phyloP scores from a whole-genome alignment of 2,113 vertebrate species.

The Xiphorhynchus elegans region DNA sequence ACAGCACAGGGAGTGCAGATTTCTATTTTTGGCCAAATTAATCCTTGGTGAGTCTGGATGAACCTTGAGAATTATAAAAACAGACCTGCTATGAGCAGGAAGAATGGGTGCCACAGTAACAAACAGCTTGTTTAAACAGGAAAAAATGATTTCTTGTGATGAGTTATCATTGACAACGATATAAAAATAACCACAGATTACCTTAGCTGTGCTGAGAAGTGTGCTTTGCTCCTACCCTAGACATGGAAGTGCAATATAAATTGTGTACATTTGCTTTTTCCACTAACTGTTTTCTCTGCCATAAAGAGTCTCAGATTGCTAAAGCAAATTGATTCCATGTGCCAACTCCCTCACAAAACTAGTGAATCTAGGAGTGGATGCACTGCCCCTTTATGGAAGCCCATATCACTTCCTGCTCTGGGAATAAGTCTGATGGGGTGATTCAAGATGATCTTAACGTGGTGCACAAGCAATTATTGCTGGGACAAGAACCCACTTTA shows the following conservation, averaged over 20 bases:
- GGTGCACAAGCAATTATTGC: conserved; percentile 14
- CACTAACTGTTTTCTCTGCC: not conserved
- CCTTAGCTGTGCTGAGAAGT: not conserved
- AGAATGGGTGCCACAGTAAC: not conserved
- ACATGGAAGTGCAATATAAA: not conserved
- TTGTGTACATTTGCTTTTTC: conserved; percentile 3
- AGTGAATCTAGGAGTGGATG: not conserved
- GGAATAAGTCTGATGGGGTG: conserved; percentile 29
- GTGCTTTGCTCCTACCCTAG: not conserved
- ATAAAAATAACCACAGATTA: conserved; percentile 18
- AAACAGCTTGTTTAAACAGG: not conserved
- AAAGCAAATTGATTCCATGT: conserved; percentile 33
- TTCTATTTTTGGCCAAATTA: not conserved
- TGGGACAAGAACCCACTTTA: conserved; percentile 37
- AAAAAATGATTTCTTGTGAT: not conserved
- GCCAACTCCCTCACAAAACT: not conserved
- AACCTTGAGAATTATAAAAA: not conserved
- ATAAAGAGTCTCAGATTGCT: conserved; percentile 25
- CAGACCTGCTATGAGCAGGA: not conserved
- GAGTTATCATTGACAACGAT: not conserved
- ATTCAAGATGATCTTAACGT: conserved; percentile 23
- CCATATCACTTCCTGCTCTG: not conserved
- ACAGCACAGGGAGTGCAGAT: not conserved
- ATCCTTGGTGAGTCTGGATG: not conserved
- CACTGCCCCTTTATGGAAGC: conserved; percentile 24